Percentiles rank a stretch among this genome's conserved stretches.
Evolutionary conservation across 1,140 invertebrate species (phyloP).

Genomic region (Papilio xuthus): DNA sequence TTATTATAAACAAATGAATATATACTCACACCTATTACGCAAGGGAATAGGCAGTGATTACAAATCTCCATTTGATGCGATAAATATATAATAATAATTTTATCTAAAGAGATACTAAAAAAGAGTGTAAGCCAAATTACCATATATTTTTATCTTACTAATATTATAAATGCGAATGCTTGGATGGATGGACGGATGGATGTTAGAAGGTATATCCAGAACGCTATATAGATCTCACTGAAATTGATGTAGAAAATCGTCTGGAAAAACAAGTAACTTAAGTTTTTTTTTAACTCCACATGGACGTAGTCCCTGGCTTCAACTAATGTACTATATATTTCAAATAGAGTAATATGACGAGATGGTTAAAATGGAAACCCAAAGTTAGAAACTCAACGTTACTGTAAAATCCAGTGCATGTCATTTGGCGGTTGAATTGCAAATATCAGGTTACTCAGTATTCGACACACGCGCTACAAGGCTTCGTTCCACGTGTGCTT

Average conservation of each 20-base stretch:
- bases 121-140: too few relatives aligned
- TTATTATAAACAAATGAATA: neutral
- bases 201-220: too few relatives aligned
- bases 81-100: too few relatives aligned
- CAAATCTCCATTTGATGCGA: neutral
- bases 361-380: neutral
- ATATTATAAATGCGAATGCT: too few relatives aligned
- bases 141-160: too few relatives aligned
- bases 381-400: neutral
- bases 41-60: neutral
- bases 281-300: too few relatives aligned
- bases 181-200: too few relatives aligned
- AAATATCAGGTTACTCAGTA: slow-evolving; percentile 7
- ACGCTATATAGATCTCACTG: too few relatives aligned
- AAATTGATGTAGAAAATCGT: too few relatives aligned
- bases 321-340: neutral
- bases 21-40: neutral
- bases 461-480: slow-evolving; percentile 17
- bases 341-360: neutral
- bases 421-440: slow-evolving; percentile 21
- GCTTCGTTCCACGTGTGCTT: neutral
- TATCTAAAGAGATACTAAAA: neutral
- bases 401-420: slow-evolving; percentile 12
- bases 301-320: too few relatives aligned
- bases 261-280: too few relatives aligned